Conservation (phyloP, 2,797 vertebrate species). For the Otus scops region DNA sequence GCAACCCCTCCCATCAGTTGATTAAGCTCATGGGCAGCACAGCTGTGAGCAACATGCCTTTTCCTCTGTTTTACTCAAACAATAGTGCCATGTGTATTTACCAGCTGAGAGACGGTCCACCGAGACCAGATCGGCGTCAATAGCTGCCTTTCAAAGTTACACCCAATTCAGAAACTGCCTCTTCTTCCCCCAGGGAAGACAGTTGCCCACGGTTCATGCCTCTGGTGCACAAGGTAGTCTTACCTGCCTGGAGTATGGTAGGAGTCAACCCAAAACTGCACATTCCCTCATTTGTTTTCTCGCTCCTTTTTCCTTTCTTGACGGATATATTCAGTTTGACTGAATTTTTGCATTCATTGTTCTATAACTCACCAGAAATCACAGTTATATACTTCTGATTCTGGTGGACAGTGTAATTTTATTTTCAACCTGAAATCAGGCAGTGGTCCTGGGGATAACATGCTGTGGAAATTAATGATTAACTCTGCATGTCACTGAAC, state of each 20-base stretch:
- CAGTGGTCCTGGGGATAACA: not conserved
- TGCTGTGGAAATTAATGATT: not conserved
- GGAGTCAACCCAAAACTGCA: not conserved
- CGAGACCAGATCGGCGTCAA: not conserved
- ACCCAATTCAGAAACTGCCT: not conserved
- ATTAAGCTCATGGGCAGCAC: not conserved
- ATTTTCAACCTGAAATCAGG: not conserved
- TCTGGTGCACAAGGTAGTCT: rapidly evolving
- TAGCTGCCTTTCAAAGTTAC: not conserved
- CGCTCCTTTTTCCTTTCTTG: not conserved
- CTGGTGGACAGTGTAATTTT: not conserved
- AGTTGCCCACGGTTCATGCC: not conserved
- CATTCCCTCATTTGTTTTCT: rapidly evolving
- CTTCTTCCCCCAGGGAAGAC: not conserved
- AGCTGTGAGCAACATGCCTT: not conserved
- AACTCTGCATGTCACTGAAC: not conserved
- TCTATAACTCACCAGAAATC: not conserved
- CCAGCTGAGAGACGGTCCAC: not conserved
- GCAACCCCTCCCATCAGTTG: not conserved
- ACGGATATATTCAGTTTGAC: not conserved
- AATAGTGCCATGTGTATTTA: not conserved
- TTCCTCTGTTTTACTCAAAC: not conserved
- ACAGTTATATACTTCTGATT: not conserved
- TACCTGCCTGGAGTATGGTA: not conserved
- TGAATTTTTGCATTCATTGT: not conserved